A percentile compares a stretch with the other conserved stretches of the same genome.
phyloP scores from a whole-genome alignment of 2,888 invertebrate species.

The Anthrax anthrax region DNA sequence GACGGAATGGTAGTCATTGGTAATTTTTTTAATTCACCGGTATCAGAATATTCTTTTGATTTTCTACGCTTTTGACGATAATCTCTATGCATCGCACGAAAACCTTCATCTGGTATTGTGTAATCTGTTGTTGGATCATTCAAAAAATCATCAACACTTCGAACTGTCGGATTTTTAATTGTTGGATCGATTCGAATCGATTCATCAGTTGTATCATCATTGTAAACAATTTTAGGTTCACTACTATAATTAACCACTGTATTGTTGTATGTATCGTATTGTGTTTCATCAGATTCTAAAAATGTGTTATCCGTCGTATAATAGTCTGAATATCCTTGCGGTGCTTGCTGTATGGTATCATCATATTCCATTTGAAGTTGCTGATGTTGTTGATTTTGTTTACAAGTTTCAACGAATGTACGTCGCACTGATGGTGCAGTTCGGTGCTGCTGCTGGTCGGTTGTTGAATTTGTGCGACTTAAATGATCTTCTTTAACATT shows the following conservation, averaged over 20 bases:
- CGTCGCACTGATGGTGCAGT: constrained; percentile 16
- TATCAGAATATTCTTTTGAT: constrained; percentile 13
- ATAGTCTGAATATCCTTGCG: constrained; percentile 23
- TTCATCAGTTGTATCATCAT: constrained; percentile 25
- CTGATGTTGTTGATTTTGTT: too few species aligned
- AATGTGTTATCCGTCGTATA: constrained; percentile 27
- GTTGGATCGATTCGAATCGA: neutral
- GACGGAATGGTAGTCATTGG: neutral
- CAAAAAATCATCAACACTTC: constrained; percentile 13
- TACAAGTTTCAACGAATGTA: constrained; percentile 29
- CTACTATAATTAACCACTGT: constrained; percentile 28
- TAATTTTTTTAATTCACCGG: constrained; percentile 1
- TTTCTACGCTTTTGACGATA: constrained; percentile 13
- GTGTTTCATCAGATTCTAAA: constrained; percentile 29
- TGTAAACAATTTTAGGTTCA: constrained; percentile 29
- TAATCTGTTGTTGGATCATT: constrained; percentile 11
- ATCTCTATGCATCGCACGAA: constrained; percentile 9
- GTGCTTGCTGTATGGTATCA: constrained; percentile 17
- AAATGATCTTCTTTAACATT: constrained; percentile 26
- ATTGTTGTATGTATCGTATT: constrained; percentile 23
- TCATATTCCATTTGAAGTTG: constrained; percentile 21
- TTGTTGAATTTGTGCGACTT: constrained; percentile 6
- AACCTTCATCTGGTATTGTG: neutral
- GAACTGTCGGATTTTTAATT: neutral
- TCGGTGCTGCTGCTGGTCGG: constrained; percentile 6